Percentiles rank a stretch among this genome's conserved stretches.
Evolutionary conservation across 1,140 invertebrate species (phyloP).

Genomic region (Solenopsis fugax): DNA sequence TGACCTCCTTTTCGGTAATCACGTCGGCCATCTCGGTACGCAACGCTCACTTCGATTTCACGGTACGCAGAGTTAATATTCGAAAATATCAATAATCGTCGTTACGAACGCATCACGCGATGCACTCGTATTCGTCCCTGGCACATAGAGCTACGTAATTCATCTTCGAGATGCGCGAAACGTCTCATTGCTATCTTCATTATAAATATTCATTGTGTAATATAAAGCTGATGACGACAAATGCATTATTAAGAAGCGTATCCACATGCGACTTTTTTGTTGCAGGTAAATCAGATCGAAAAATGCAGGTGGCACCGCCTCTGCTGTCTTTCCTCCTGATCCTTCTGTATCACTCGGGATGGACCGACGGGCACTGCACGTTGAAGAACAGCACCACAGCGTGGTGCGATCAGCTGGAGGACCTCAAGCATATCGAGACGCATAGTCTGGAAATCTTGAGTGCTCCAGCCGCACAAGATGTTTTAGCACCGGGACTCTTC

Average conservation of each 20-base stretch:
- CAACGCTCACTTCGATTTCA: not conserved
- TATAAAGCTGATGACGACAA: not conserved
- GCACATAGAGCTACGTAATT: slow-evolving; percentile 5
- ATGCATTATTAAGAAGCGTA: not conserved
- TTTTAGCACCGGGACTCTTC: slow-evolving; percentile 72
- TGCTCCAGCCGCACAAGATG: slow-evolving; percentile 31
- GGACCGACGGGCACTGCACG: slow-evolving; percentile 72
- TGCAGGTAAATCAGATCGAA: slow-evolving; percentile 76
- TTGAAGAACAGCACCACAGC: slow-evolving; percentile 71
- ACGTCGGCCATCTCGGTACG: slow-evolving; percentile 13
- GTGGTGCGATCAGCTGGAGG: slow-evolving; percentile 80
- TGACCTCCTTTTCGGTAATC: slow-evolving; percentile 49
- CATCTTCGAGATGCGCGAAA: not conserved
- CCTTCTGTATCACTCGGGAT: slow-evolving; percentile 69
- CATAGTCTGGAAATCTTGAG: slow-evolving; percentile 76
- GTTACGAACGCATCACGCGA: not conserved
- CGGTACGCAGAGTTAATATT: not conserved
- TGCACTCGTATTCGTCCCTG: not conserved
- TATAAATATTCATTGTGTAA: slow-evolving; percentile 32
- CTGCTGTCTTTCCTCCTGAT: slow-evolving; percentile 72
- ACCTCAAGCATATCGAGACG: slow-evolving; percentile 77
- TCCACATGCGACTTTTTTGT: slow-evolving; percentile 38
- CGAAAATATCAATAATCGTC: slow-evolving; percentile 17
- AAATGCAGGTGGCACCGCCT: slow-evolving; percentile 74
- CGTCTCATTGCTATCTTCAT: not conserved